phyloP scores from a whole-genome alignment of 2,888 invertebrate species.

The Aphodius granarius region DNA sequence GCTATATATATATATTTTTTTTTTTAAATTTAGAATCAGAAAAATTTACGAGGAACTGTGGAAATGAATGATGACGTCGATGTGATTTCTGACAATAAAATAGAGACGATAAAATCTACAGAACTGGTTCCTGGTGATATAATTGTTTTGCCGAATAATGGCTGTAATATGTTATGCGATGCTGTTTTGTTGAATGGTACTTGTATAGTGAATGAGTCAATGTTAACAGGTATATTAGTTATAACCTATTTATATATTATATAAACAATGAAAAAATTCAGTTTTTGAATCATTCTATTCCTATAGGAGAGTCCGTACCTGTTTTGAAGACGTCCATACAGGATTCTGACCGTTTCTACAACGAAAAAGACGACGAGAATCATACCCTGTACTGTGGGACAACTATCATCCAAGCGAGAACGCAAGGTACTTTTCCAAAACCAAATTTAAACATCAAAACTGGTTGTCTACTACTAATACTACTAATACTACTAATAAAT shows the following conservation, averaged over 20 bases:
- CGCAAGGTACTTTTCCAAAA: constrained; percentile 73
- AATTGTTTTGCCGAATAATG: constrained; percentile 77
- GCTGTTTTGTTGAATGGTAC: constrained; percentile 83
- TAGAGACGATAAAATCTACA: constrained; percentile 67
- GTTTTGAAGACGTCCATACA: constrained; percentile 90
- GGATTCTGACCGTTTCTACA: constrained; percentile 66
- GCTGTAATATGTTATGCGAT: constrained; percentile 90
- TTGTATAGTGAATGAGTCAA: constrained; percentile 92
- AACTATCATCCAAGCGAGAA: constrained; percentile 84
- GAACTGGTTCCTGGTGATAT: constrained; percentile 88
- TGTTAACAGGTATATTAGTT: constrained; percentile 89
- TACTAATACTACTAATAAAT: too few species aligned
- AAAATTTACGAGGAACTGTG: constrained; percentile 84
- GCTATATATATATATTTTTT: not conserved
- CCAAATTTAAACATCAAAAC: too few species aligned
- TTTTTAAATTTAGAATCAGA: constrained; percentile 69
- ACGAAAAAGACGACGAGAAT: constrained; percentile 81
- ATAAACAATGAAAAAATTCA: not conserved
- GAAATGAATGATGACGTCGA: constrained; percentile 68
- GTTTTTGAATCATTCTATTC: not conserved
- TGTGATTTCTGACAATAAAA: constrained; percentile 59
- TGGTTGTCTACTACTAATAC: not conserved
- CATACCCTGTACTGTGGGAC: constrained; percentile 92
- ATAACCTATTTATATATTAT: too few species aligned
- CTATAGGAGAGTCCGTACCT: constrained; percentile 86